Evolutionary conservation across 2,113 vertebrate species (phyloP).

Genomic region (Corynorhinus townsendii): DNA sequence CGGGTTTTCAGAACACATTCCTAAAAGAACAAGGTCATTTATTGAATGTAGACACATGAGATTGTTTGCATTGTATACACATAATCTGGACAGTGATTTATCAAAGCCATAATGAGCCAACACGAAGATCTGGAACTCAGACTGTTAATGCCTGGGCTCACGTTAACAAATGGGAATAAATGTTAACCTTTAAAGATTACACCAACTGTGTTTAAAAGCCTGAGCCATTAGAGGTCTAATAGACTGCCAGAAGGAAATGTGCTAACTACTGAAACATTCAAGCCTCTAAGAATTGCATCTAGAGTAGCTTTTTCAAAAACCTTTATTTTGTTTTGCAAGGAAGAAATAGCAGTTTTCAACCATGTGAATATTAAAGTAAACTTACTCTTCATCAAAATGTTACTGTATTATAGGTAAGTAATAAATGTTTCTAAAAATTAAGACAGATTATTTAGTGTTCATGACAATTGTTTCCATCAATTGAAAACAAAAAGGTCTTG

Average conservation of each 20-base stretch:
- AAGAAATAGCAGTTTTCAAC: background rate
- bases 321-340: conserved; percentile 7
- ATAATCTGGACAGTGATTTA: background rate
- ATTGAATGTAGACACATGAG: background rate
- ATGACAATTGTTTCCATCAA: background rate
- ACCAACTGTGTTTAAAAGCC: background rate
- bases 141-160: background rate
- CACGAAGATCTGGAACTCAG: background rate
- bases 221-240: background rate
- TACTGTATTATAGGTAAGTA: background rate
- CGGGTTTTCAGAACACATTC: background rate
- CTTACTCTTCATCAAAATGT: background rate
- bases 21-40: background rate
- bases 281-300: background rate
- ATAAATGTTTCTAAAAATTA: conserved; percentile 4
- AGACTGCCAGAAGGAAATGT: background rate
- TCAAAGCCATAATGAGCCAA: background rate
- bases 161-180: background rate
- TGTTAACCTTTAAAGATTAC: background rate
- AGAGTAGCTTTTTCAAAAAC: background rate
- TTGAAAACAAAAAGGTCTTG: background rate
- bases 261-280: background rate
- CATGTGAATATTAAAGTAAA: background rate
- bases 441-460: background rate
- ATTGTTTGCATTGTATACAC: background rate